Evolutionary conservation across 2,113 vertebrate genomes (phyloP).

Genomic region (Poeciliopsis retropinna): DNA sequence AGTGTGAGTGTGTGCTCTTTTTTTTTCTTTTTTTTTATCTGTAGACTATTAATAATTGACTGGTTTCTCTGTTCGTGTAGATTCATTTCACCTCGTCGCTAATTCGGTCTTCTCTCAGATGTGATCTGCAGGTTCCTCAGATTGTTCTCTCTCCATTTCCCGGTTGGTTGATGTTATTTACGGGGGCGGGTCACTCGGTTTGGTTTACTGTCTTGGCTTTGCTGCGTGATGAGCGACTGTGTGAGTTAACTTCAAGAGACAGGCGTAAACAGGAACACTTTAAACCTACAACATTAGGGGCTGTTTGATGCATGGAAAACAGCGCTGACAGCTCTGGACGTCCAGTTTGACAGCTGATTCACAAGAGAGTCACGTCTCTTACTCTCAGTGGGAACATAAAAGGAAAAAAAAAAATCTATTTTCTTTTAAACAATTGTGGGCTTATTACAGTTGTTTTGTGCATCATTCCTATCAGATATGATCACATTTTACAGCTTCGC

Average conservation of each 20-base stretch:
- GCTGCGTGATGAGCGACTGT: slow-evolving; percentile 41
- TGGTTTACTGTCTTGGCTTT: slow-evolving; percentile 44
- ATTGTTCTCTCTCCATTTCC: slow-evolving; percentile 7
- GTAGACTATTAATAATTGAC: slow-evolving; percentile 74
- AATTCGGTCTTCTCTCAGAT: slow-evolving; percentile 58
- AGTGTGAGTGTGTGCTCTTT: neutral
- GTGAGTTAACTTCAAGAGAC: slow-evolving; percentile 49
- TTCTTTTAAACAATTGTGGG: slow-evolving; percentile 14
- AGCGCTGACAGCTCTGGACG: slow-evolving; percentile 49
- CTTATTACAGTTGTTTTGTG: slow-evolving; percentile 29
- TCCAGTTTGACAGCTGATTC: slow-evolving; percentile 42
- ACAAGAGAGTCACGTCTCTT: slow-evolving; percentile 31
- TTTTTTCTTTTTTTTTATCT: slow-evolving; percentile 19
- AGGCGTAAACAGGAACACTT: slow-evolving; percentile 58
- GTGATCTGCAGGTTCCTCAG: slow-evolving; percentile 29
- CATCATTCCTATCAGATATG: slow-evolving; percentile 12
- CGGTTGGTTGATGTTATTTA: slow-evolving; percentile 67
- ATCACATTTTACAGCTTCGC: slow-evolving; percentile 32
- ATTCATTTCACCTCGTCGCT: slow-evolving; percentile 61
- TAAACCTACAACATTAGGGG: slow-evolving; percentile 40
- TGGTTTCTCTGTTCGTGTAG: slow-evolving; percentile 40
- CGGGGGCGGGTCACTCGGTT: slow-evolving; percentile 42
- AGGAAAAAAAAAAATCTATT: slow-evolving; percentile 6
- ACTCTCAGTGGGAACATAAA: slow-evolving; percentile 37
- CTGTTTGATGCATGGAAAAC: slow-evolving; percentile 60